Evolutionary conservation across 2,888 invertebrate genomes (phyloP).

Genomic region (Plagodis dolabraria): DNA sequence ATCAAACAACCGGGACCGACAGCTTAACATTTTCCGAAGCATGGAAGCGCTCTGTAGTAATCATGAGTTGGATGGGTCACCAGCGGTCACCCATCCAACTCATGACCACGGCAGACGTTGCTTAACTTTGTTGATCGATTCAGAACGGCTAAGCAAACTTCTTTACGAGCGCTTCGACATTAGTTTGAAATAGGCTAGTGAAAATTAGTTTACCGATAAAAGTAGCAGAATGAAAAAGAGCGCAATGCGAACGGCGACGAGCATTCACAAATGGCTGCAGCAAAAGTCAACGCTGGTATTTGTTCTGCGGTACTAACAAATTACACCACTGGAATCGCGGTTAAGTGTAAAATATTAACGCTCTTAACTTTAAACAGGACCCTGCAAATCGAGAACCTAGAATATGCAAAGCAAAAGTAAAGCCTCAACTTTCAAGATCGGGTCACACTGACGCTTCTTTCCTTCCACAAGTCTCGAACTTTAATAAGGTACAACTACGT

Average conservation of each 20-base stretch:
- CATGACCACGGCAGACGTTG: no score
- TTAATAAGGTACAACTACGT: conserved; percentile 36
- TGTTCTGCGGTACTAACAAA: conserved; percentile 53
- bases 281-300: conserved; percentile 51
- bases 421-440: conserved; percentile 32
- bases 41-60: no score
- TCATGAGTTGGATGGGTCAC: no score
- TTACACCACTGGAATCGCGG: conserved; percentile 44
- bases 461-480: conserved; percentile 24
- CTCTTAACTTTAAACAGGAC: conserved; percentile 24
- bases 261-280: conserved; percentile 53
- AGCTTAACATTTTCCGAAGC: no score
- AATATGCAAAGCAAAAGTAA: conserved; percentile 31
- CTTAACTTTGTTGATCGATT: no score
- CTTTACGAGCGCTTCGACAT: no score
- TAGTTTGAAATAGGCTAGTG: no score
- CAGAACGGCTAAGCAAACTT: no score
- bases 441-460: conserved; percentile 30
- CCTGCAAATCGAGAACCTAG: conserved; percentile 18
- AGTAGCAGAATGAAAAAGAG: not conserved
- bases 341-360: conserved; percentile 46
- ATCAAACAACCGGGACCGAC: no score
- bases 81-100: no score
- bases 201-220: not conserved
- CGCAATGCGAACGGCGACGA: conserved; percentile 39